Evolutionary conservation across 2,888 invertebrate genomes (phyloP).

Genomic region (Augiades crinisus): DNA sequence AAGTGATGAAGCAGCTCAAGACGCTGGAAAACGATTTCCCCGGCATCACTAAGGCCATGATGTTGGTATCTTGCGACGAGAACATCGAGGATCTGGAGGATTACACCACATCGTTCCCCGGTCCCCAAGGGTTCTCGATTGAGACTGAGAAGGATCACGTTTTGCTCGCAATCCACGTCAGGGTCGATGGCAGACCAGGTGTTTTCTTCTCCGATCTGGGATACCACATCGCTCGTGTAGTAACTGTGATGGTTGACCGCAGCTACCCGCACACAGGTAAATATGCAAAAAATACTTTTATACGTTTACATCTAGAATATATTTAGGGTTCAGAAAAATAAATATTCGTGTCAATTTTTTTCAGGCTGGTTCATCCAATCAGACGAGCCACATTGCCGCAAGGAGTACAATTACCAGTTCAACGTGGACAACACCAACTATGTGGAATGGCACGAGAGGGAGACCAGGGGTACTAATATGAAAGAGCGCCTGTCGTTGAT

Average conservation of each 20-base stretch:
- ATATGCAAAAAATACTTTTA: neutral
- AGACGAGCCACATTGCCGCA: slow-evolving; percentile 88
- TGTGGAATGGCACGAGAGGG: slow-evolving; percentile 92
- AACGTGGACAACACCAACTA: slow-evolving; percentile 86
- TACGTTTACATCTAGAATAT: too few relatives aligned
- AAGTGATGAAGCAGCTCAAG: slow-evolving; percentile 87
- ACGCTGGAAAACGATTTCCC: slow-evolving; percentile 83
- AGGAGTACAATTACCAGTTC: slow-evolving; percentile 92
- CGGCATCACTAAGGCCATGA: slow-evolving; percentile 85
- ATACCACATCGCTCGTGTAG: slow-evolving; percentile 93
- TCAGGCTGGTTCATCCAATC: slow-evolving; percentile 92
- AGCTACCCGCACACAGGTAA: slow-evolving; percentile 93
- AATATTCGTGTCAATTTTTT: slow-evolving; percentile 31
- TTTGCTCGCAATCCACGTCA: slow-evolving; percentile 88
- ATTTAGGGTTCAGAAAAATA: too few relatives aligned
- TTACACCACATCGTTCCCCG: slow-evolving; percentile 83
- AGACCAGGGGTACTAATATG: slow-evolving; percentile 84
- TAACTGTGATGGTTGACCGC: slow-evolving; percentile 93
- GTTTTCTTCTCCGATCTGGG: slow-evolving; percentile 93
- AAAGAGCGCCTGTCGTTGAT: slow-evolving; percentile 87
- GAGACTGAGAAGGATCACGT: slow-evolving; percentile 94
- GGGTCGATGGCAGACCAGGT: slow-evolving; percentile 87
- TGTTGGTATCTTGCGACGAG: slow-evolving; percentile 94
- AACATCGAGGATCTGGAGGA: slow-evolving; percentile 84
- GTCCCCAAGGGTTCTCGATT: slow-evolving; percentile 81